Evolutionary conservation across 2,888 invertebrate species (phyloP).

Genomic region (Heliconius erato): DNA sequence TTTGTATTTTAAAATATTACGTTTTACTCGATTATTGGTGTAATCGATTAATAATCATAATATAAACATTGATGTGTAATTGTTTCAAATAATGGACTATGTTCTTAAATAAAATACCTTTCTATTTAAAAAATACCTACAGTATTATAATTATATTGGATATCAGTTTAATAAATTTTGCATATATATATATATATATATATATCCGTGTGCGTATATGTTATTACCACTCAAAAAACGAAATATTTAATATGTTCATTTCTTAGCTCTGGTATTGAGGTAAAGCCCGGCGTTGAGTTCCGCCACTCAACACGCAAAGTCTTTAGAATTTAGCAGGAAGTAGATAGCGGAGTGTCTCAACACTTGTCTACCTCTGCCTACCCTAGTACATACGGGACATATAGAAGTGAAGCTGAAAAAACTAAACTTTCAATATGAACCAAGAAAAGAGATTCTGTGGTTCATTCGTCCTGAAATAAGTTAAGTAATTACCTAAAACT

Average conservation of each 20-base stretch:
- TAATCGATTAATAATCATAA: too few species aligned
- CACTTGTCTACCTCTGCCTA: background rate
- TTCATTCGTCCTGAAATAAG: constrained; percentile 29
- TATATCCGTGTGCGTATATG: too few species aligned
- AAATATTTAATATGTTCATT: background rate
- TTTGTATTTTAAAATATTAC: background rate
- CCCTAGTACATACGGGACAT: background rate
- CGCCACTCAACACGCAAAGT: background rate
- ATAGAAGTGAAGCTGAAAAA: background rate
- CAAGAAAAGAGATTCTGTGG: constrained; percentile 3
- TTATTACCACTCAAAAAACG: background rate
- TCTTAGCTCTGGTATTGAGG: background rate
- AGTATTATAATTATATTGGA: too few species aligned
- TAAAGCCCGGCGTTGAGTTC: background rate
- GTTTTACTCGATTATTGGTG: too few species aligned
- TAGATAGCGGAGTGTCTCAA: background rate
- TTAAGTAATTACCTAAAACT: constrained; percentile 25
- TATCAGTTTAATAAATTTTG: too few species aligned
- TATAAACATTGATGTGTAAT: too few species aligned
- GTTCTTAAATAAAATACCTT: too few species aligned
- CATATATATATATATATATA: too few species aligned
- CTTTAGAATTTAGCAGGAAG: background rate
- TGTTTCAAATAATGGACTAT: too few species aligned
- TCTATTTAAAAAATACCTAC: too few species aligned
- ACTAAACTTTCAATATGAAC: background rate